These are phyloP conservation scores for Hybos culiciformis DNA, from an alignment of 2,888 invertebrate genomes.

Conservation along the genomic window DNA sequence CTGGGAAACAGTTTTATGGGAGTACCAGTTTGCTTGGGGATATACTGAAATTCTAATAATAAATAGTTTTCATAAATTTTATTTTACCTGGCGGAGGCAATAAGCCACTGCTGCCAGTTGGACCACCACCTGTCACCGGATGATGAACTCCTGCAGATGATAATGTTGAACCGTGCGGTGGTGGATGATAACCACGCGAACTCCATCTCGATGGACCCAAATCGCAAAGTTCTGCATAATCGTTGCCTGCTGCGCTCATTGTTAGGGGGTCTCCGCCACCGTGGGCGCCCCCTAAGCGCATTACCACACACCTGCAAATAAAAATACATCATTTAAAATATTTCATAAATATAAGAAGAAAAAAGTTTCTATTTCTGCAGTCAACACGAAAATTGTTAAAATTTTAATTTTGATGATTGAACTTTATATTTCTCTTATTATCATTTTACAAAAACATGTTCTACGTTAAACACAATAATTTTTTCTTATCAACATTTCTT, in stretches of 20 bases:
- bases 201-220: slow-evolving; percentile 37
- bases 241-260: slow-evolving; percentile 38
- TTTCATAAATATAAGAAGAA: background rate
- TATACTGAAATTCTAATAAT: too few species aligned
- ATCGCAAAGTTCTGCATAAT: slow-evolving; percentile 38
- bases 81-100: slow-evolving; percentile 1
- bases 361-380: too few species aligned
- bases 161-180: slow-evolving; percentile 23
- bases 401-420: too few species aligned
- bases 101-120: too few species aligned
- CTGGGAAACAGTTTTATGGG: too few species aligned
- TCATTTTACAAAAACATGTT: too few species aligned
- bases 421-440: too few species aligned
- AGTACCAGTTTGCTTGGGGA: too few species aligned
- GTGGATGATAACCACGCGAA: slow-evolving; percentile 33
- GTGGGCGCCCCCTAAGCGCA: slow-evolving; percentile 22
- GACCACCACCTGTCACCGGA: slow-evolving; percentile 14
- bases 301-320: slow-evolving; percentile 18
- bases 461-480: too few species aligned
- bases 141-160: slow-evolving; percentile 16
- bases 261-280: slow-evolving; percentile 30
- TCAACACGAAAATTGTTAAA: too few species aligned
- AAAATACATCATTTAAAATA: slow-evolving; percentile 1
- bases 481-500: too few species aligned
- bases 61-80: too few species aligned